Base-by-base conservation (phyloP, 1,140 invertebrate species). In the Cydia splendana region DNA sequence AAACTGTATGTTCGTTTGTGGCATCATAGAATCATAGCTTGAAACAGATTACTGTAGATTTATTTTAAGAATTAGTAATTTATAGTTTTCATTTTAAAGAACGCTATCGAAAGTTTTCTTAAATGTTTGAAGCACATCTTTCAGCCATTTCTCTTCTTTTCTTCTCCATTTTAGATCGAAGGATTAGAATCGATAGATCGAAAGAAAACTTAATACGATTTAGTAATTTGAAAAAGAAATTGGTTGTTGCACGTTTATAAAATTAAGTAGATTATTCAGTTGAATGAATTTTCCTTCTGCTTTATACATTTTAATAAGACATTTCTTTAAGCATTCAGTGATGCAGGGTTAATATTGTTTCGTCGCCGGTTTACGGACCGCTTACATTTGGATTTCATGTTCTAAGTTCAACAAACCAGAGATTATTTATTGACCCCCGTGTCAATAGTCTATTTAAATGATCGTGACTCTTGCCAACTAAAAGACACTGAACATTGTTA, bases 251-350 rank as follows among this genome's bases (percentile, higher is more conserved):
- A 62, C 57, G 12, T 62, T 20, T 24, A 20, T 3, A 10, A 62
- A 62, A 57, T 48, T 48, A 10, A 48, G 45, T 48, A 7, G 3
- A 48, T 48, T 48, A 48, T 62, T 20, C 57, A 1, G 20, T 62
- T 2, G 10, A 20, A 53, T 53, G 12, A 57, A 57, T 62, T 62
- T 62, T 62, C 57, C 57, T 10, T 24, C 9, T 67, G 75, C 9
- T 77, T 78, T 75, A 81, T 81, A 79, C 73, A 82, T 82, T 78
- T 82, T 75, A 78, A 82, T 76, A 51, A 78, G 78, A 82, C 57
- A 57, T 57, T 79, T 75, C 78, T 77, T 78, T 74, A 62, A 24
- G 78, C 57, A 77, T 80, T 77, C 76, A 48, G 77, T 75, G 79
- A 76, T 76, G 77, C 69, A 18, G 74, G 45, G 65, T 53, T 78